phyloP scores from a whole-genome alignment of 2,113 vertebrate species.

The Callospermophilus lateralis region DNA sequence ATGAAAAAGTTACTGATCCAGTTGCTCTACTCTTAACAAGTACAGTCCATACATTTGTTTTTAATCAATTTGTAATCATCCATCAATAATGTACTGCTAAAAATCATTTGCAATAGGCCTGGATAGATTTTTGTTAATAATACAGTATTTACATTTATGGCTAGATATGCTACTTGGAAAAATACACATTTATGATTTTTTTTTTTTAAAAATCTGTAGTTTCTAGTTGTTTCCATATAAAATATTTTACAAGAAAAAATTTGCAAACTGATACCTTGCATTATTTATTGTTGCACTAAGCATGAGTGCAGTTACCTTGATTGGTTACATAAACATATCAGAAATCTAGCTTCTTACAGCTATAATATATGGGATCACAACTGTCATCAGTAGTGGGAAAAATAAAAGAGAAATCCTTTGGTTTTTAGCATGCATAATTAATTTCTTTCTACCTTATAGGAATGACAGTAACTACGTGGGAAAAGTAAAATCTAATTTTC shows the following conservation, averaged over 20 bases:
- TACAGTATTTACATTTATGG: not conserved
- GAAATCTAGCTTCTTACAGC: conserved; percentile 64
- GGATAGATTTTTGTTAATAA: not conserved
- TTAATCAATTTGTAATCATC: not conserved
- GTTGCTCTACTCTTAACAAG: not conserved
- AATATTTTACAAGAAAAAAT: not conserved
- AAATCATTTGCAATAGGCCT: not conserved
- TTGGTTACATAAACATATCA: conserved; percentile 79
- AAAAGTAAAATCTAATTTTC: conserved; percentile 24
- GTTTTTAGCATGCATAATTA: conserved; percentile 17
- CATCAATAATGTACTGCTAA: not conserved
- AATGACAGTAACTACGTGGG: conserved; percentile 12
- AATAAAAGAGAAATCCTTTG: not conserved
- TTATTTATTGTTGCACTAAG: conserved; percentile 78
- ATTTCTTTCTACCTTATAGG: not conserved
- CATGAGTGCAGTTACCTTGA: conserved; percentile 75
- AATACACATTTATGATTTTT: not conserved
- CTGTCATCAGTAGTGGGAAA: conserved; percentile 16
- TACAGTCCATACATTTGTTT: not conserved
- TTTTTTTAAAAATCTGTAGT: not conserved
- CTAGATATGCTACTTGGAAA: not conserved
- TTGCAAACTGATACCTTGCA: not conserved
- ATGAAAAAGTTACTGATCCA: not conserved
- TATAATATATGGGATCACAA: conserved; percentile 64
- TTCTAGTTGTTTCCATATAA: not conserved